Conservation (phyloP, 1,140 invertebrate species). For the Pogonomyrmex californicus region DNA sequence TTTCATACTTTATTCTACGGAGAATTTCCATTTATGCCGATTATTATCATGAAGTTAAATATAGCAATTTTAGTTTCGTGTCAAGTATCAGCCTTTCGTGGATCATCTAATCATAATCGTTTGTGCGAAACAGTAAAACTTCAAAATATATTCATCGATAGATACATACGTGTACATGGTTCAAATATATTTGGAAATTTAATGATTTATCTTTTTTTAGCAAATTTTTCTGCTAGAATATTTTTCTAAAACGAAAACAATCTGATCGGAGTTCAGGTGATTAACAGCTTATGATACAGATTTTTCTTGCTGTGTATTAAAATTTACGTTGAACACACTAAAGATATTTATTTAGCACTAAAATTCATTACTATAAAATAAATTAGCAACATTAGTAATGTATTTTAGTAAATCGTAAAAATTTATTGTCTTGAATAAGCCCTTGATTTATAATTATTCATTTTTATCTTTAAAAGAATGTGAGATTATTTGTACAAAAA, state of each 20-base stretch:
- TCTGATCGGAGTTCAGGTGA: neutral
- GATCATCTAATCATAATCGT: neutral
- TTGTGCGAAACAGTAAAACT: neutral
- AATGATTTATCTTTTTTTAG: neutral
- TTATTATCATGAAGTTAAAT: neutral
- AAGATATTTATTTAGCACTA: neutral
- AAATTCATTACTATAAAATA: neutral
- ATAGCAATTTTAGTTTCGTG: neutral
- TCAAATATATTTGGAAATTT: neutral
- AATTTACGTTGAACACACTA: neutral
- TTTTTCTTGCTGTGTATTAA: neutral
- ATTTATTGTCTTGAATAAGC: too few relatives aligned
- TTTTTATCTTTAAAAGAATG: too few relatives aligned
- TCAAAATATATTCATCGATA: neutral
- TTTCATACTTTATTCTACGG: neutral
- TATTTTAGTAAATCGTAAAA: too few relatives aligned
- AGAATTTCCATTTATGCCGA: neutral
- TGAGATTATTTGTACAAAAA: too few relatives aligned
- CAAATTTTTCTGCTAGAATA: neutral
- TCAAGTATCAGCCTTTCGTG: neutral
- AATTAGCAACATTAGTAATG: neutral
- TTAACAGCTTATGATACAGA: neutral
- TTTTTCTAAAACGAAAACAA: constrained; percentile 7
- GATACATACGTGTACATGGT: neutral
- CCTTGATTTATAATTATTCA: too few relatives aligned